These are phyloP conservation scores for Oscheius sp. DNA, from an alignment of 2,888 invertebrate species.

Conservation along the genomic window DNA sequence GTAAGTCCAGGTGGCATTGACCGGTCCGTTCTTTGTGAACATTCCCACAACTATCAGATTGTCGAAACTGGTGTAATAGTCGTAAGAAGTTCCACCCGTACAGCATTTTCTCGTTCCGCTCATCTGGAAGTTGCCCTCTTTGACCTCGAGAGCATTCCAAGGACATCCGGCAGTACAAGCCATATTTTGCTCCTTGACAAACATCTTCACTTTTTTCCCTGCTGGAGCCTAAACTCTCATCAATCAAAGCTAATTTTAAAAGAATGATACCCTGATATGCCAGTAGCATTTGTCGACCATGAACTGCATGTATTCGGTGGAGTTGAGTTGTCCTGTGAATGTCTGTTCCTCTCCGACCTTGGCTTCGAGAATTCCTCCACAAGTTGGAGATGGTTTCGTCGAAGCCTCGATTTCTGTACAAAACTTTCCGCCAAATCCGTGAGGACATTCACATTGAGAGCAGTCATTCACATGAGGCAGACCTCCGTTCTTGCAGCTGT, in stretches of 20 bases:
- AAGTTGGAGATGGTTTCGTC: neutral
- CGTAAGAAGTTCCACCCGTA: conserved; percentile 19
- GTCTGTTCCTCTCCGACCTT: conserved; percentile 8
- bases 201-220: conserved; percentile 9
- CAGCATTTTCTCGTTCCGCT: conserved; percentile 14
- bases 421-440: conserved; percentile 13
- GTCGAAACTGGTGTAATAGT: conserved; percentile 1
- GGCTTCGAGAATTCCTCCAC: conserved; percentile 25
- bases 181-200: conserved; percentile 6
- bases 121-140: conserved; percentile 7
- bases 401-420: conserved; percentile 12
- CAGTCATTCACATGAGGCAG: conserved; percentile 15
- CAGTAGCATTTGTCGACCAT: conserved; percentile 18
- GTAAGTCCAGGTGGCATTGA: conserved; percentile 8
- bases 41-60: conserved; percentile 15
- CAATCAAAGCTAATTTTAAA: no score
- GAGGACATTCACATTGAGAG: conserved; percentile 13
- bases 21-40: neutral
- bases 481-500: conserved; percentile 11
- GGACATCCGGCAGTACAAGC: conserved; percentile 15
- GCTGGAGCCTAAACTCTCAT: neutral
- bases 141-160: conserved; percentile 24
- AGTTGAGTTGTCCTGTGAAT: neutral
- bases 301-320: neutral
- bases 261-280: neutral